Percentiles rank a stretch among this genome's conserved stretches.
These are phyloP conservation scores for Sebastes goodei DNA, from an alignment of 2,797 vertebrate genomes.

Conservation along the genomic window DNA sequence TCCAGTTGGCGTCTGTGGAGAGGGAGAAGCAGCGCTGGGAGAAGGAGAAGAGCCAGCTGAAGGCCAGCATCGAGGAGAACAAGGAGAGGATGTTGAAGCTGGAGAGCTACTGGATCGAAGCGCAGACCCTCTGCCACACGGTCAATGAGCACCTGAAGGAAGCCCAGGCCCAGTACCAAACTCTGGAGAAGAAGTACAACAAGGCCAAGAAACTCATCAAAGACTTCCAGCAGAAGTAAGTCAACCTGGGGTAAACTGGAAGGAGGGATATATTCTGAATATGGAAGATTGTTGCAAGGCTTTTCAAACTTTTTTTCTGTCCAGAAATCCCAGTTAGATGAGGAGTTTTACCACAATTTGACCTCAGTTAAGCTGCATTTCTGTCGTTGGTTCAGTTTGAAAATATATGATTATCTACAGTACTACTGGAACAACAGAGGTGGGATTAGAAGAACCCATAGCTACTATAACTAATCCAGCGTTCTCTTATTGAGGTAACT, in stretches of 20 bases:
- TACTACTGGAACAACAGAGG: neutral
- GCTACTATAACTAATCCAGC: neutral
- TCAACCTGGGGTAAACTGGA: neutral
- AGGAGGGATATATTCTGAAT: neutral
- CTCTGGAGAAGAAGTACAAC: slow-evolving; percentile 99
- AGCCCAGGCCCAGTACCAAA: slow-evolving; percentile 95
- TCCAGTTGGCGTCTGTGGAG: slow-evolving; percentile 92
- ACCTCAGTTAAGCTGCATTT: neutral
- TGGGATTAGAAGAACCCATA: neutral
- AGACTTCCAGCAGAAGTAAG: slow-evolving; percentile 99
- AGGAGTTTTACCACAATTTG: neutral
- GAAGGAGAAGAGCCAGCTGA: slow-evolving; percentile 93
- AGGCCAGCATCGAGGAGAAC: slow-evolving; percentile 98
- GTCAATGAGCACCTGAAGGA: slow-evolving; percentile 99
- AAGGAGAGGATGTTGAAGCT: slow-evolving; percentile 98
- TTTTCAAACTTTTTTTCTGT: neutral
- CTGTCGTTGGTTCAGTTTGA: neutral
- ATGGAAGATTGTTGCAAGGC: neutral
- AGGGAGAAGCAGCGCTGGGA: slow-evolving; percentile 98
- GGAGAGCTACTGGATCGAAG: slow-evolving; percentile 99
- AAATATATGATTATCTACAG: neutral
- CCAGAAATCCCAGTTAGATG: neutral
- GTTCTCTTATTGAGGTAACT: neutral
- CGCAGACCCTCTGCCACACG: slow-evolving; percentile 95
- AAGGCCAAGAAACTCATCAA: slow-evolving; percentile 99